Conservation (phyloP, 2,888 invertebrate genomes). For the Sceliomorpha sp. region DNA sequence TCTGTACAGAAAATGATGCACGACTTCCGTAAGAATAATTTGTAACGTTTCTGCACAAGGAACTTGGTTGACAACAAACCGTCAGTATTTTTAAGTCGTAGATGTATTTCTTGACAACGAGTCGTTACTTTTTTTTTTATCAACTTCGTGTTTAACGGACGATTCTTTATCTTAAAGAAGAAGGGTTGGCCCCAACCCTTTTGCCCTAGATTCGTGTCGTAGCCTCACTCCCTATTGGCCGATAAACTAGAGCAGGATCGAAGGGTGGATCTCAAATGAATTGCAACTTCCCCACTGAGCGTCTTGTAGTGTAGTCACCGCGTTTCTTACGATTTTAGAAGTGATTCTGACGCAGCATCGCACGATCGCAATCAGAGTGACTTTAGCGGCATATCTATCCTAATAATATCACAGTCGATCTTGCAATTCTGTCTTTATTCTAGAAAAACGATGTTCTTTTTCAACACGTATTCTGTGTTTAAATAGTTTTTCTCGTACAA, state of each 20-base stretch:
- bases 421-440: too few relatives aligned
- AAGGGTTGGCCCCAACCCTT: conserved; percentile 65
- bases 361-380: conserved; percentile 15
- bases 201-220: conserved; percentile 54
- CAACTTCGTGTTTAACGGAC: conserved; percentile 29
- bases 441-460: too few relatives aligned
- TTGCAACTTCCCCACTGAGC: conserved; percentile 15
- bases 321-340: conserved; percentile 2
- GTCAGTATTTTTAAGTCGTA: not conserved
- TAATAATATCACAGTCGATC: too few relatives aligned
- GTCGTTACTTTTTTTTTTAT: conserved; percentile 13
- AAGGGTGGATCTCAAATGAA: conserved; percentile 66
- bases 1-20: too few relatives aligned
- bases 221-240: conserved; percentile 64
- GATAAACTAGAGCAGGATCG: conserved; percentile 70
- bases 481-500: too few relatives aligned
- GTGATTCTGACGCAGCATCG: conserved; percentile 11
- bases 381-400: conserved; percentile 1
- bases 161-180: conserved; percentile 23
- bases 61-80: too few relatives aligned
- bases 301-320: not conserved
- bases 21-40: too few relatives aligned
- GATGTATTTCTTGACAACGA: conserved; percentile 5
- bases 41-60: too few relatives aligned
- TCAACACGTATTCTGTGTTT: too few relatives aligned